Percentiles rank a stretch among this genome's conserved stretches.
Evolutionary conservation across 2,888 invertebrate genomes (phyloP).

Genomic region (Poecilobothrus nobilitatus): DNA sequence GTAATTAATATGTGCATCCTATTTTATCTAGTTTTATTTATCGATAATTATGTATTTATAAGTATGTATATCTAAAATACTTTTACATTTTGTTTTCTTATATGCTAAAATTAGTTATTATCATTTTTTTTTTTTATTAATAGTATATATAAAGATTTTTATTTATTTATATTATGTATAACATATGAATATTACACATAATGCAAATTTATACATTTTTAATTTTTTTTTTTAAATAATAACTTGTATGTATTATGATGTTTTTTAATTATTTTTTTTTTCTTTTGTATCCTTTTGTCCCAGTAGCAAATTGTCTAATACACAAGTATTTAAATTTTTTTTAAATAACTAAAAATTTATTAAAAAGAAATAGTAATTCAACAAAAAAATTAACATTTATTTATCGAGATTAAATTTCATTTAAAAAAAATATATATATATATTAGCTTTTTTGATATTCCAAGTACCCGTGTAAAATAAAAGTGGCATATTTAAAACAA

Average conservation of each 20-base stretch:
- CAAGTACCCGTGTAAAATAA: too few relatives aligned
- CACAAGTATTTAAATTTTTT: neutral
- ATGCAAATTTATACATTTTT: neutral
- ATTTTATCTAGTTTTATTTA: neutral
- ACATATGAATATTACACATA: neutral
- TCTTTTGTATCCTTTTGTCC: neutral
- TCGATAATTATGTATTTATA: neutral
- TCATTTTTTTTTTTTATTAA: neutral
- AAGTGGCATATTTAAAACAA: too few relatives aligned
- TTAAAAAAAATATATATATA: neutral
- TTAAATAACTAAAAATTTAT: neutral
- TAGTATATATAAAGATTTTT: neutral
- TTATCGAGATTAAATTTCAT: constrained; percentile 1
- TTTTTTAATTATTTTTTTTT: neutral
- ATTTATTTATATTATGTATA: neutral
- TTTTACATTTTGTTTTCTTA: constrained; percentile 1
- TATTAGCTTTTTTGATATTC: too few relatives aligned
- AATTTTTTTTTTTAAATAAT: neutral
- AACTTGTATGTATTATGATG: neutral
- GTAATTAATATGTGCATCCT: neutral
- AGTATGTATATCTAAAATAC: constrained; percentile 3
- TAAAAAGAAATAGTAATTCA: neutral
- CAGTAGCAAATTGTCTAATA: constrained; percentile 11
- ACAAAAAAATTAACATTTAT: neutral
- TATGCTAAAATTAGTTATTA: neutral